phyloP scores from a whole-genome alignment of 2,888 invertebrate species.

The Luffia ferchaultella region DNA sequence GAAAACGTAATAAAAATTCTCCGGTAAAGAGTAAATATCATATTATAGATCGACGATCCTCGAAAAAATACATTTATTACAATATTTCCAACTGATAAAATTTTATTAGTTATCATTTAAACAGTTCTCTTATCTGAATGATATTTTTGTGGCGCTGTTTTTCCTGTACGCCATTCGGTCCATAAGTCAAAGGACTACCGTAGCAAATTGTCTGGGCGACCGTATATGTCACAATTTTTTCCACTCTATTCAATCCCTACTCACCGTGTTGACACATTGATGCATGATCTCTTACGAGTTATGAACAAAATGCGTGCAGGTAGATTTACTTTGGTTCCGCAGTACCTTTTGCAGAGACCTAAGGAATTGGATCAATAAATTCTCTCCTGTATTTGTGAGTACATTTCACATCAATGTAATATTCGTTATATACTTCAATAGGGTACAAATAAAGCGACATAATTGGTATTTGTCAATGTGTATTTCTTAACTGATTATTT shows the following conservation, averaged over 20 bases:
- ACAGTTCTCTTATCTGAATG: too few species aligned
- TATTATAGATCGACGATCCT: too few species aligned
- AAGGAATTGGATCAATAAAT: background rate
- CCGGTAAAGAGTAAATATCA: too few species aligned
- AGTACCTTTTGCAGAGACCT: background rate
- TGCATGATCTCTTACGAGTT: slow-evolving; percentile 21
- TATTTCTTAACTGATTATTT: too few species aligned
- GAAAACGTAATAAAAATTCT: too few species aligned
- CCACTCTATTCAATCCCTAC: slow-evolving; percentile 20
- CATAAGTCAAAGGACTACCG: background rate
- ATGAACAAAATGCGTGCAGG: background rate
- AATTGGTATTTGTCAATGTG: too few species aligned
- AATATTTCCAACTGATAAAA: too few species aligned
- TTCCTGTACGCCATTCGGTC: background rate
- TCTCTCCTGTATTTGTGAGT: background rate
- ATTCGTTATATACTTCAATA: too few species aligned
- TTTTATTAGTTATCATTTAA: too few species aligned
- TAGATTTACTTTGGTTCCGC: background rate
- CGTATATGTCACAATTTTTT: slow-evolving; percentile 2
- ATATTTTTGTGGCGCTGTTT: background rate
- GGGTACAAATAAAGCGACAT: too few species aligned
- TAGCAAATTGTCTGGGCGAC: slow-evolving; percentile 5
- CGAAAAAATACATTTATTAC: too few species aligned
- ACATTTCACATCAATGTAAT: too few species aligned
- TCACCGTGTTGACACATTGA: slow-evolving; percentile 41